phyloP scores from a whole-genome alignment of 1,140 invertebrate species.

The Saccostrea cuccullata region DNA sequence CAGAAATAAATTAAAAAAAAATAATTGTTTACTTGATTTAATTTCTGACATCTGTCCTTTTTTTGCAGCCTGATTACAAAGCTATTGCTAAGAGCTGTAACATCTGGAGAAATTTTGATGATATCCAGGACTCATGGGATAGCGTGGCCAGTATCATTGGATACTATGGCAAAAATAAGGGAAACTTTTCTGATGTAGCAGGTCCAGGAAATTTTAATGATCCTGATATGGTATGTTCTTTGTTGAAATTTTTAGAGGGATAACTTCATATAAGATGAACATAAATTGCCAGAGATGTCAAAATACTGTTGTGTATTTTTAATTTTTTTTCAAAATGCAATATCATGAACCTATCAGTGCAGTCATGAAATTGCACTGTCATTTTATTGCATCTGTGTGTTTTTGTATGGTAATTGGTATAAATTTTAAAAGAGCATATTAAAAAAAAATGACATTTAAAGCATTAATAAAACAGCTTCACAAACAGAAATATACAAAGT shows the following conservation, averaged over 20 bases:
- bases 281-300: too few species aligned
- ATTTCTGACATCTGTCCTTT: slow-evolving; percentile 61
- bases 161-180: slow-evolving; percentile 96
- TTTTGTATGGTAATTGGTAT: too few species aligned
- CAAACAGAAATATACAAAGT: neutral
- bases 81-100: slow-evolving; percentile 94
- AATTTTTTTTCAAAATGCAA: neutral
- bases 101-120: slow-evolving; percentile 97
- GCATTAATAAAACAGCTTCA: neutral
- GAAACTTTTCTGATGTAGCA: slow-evolving; percentile 91
- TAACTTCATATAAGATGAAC: too few species aligned
- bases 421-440: neutral
- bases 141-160: slow-evolving; percentile 95
- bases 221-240: slow-evolving; percentile 92
- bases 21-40: too few species aligned
- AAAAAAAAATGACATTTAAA: neutral
- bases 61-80: slow-evolving; percentile 89
- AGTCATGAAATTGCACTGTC: neutral
- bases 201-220: slow-evolving; percentile 99
- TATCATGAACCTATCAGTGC: neutral
- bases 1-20: too few species aligned
- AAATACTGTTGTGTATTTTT: neutral
- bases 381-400: neutral
- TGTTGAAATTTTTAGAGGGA: too few species aligned
- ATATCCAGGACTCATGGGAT: slow-evolving; percentile 95